Evolutionary conservation across 2,797 vertebrate species (phyloP).

Genomic region (Amblyopsis hoosieri): DNA sequence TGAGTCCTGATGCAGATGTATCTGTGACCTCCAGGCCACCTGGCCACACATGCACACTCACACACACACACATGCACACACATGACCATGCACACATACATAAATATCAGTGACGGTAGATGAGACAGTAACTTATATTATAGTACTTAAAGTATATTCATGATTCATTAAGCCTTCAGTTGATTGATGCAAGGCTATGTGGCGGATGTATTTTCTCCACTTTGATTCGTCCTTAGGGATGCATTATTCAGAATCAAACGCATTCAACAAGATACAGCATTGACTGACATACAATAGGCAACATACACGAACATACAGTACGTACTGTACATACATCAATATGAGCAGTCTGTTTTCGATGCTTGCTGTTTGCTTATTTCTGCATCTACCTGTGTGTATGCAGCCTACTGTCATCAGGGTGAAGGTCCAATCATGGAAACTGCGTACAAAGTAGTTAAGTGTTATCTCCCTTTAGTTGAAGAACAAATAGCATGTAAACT

Average conservation of each 20-base stretch:
- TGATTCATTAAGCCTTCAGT: constrained; percentile 24
- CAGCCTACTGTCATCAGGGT: constrained; percentile 28
- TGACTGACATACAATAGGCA: constrained; percentile 57
- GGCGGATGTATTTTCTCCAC: constrained; percentile 26
- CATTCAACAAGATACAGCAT: constrained; percentile 63
- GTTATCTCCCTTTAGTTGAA: constrained; percentile 36
- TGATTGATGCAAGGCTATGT: constrained; percentile 24
- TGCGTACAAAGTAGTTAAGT: constrained; percentile 26
- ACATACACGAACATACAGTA: constrained; percentile 62
- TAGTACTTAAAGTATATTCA: constrained; percentile 29
- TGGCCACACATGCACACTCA: constrained; percentile 48
- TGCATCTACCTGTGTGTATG: constrained; percentile 21
- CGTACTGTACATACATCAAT: constrained; percentile 40
- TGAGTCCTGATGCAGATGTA: constrained; percentile 68
- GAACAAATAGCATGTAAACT: constrained; percentile 64
- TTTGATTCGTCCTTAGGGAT: constrained; percentile 52
- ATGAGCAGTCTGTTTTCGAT: constrained; percentile 40
- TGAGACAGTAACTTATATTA: constrained; percentile 27
- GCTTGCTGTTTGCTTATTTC: constrained; percentile 14
- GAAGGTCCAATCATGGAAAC: constrained; percentile 24
- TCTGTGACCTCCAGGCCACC: constrained; percentile 74
- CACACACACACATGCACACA: constrained; percentile 3
- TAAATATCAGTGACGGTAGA: constrained; percentile 21
- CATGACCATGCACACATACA: constrained; percentile 1
- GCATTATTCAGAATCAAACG: constrained; percentile 53